Base-by-base conservation (phyloP, 2,113 vertebrate species). In the Pomatostomus ruficeps region DNA sequence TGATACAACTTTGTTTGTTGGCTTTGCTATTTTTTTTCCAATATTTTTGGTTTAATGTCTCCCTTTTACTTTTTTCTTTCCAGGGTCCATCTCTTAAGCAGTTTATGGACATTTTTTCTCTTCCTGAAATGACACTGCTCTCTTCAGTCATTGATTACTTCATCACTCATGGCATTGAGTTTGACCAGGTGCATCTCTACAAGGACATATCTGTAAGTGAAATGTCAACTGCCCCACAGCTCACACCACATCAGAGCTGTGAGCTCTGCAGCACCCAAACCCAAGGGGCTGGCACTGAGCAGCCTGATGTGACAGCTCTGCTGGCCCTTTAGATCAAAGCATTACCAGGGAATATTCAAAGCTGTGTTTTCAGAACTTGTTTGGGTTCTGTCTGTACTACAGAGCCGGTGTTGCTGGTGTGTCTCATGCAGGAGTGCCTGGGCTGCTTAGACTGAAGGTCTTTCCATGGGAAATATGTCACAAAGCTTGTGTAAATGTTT, bases 41-140 rank as follows among this genome's bases (percentile, higher is more conserved):
- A 5, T 52, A 19, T 43, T 88, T 96, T 88, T 82, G 11, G 10
- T 58, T 79, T 68, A 80, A 57, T 13, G 5, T 40, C 12, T 92
- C 26, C 75, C 13, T 15, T 36, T 58, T 1, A 2, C 55, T 62
- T 68, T 81, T 88, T 83, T 11, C 58, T 93, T 92, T 48, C 28
- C 79, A 98, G 98, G 98, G 98, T 31, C 98, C 98, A 21, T 97
- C 98, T 46, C 98, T 98, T 87, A 98, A 98, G 80, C 98, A 98
- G 75, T 98, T 98, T 88, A 98, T 98, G 98, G 98, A 98, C 73
- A 98, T 98, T 91, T 98, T 98, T 94, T 98, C 98, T 5, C 98
- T 98, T 78, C 98, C 98, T 24, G 98, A 98, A 95, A 98, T 98
- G 98, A 98, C 98, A 0, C 93, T 98, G 55, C 98, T 98, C 10